phyloP scores from a whole-genome alignment of 2,797 vertebrate genomes.

The Hozukius guyotensis region DNA sequence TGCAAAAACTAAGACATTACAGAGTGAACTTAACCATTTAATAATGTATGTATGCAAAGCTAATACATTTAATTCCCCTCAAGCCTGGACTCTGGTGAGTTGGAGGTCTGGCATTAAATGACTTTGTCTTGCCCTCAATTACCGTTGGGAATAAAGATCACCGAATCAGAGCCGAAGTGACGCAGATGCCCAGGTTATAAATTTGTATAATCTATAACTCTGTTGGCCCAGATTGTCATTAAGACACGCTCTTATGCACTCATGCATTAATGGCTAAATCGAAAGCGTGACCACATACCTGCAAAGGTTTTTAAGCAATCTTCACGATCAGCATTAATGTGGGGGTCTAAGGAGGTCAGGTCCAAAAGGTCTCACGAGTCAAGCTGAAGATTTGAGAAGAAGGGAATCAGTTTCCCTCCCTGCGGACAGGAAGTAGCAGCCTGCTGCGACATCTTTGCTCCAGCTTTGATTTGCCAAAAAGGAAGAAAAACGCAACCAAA shows the following conservation, averaged over 20 bases:
- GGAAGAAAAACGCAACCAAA: not conserved
- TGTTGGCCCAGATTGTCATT: conserved; percentile 43
- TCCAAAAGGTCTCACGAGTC: conserved; percentile 31
- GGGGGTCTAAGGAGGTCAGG: conserved; percentile 12
- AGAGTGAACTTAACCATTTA: conserved; percentile 26
- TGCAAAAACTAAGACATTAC: not conserved
- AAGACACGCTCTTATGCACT: conserved; percentile 45
- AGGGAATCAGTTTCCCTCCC: not conserved
- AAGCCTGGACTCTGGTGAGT: conserved; percentile 34
- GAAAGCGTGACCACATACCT: conserved; percentile 29
- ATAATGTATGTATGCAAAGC: conserved; percentile 58
- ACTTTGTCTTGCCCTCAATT: conserved; percentile 64
- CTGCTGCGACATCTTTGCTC: not conserved
- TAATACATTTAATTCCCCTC: conserved; percentile 27
- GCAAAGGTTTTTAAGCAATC: conserved; percentile 13
- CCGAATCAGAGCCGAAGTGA: conserved; percentile 31
- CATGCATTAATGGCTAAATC: conserved; percentile 40
- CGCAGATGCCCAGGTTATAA: conserved; percentile 52
- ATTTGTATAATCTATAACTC: conserved; percentile 64
- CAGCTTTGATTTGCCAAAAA: not conserved
- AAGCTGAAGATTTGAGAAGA: conserved; percentile 1
- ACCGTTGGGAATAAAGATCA: conserved; percentile 55
- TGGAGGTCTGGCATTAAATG: conserved; percentile 54
- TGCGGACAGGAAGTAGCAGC: not conserved
- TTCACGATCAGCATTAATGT: conserved; percentile 40